phyloP scores from a whole-genome alignment of 1,140 invertebrate genomes.

The Galleria mellonella region DNA sequence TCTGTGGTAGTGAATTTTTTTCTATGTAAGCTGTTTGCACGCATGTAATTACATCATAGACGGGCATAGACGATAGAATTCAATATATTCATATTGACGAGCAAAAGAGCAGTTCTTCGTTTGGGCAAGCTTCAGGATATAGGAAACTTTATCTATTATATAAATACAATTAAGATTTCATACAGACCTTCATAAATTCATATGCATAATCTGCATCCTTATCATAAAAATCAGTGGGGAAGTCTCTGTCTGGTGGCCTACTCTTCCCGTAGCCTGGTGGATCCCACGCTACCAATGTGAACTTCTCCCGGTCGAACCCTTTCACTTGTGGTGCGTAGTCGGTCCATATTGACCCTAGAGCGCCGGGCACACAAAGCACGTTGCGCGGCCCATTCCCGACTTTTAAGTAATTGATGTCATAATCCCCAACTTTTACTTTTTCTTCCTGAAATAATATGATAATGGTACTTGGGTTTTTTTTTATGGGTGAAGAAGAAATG shows the following conservation, averaged over 20 bases:
- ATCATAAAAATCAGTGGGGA: slow-evolving; percentile 81
- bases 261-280: slow-evolving; percentile 92
- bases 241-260: slow-evolving; percentile 84
- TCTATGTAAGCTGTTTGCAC: no score
- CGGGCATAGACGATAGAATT: no score
- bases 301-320: slow-evolving; percentile 79
- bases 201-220: slow-evolving; percentile 83
- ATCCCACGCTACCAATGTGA: slow-evolving; percentile 90
- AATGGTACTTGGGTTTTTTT: no score
- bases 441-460: slow-evolving; percentile 39
- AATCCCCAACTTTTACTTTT: slow-evolving; percentile 75
- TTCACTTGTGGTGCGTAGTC: slow-evolving; percentile 89
- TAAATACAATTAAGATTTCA: no score
- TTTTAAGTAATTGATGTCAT: slow-evolving; percentile 82
- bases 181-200: slow-evolving; percentile 82
- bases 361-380: slow-evolving; percentile 85
- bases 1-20: no score
- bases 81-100: no score
- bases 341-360: slow-evolving; percentile 84
- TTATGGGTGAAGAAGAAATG: no score
- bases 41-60: no score
- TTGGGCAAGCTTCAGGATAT: no score
- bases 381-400: slow-evolving; percentile 81
- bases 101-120: no score
- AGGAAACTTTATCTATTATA: no score